Evolutionary conservation across 53 echinoderm and acorn worm genomes (phyloP), one percentile per base, ranked within the genome.

Genomic region (Holothuria scabra): DNA sequence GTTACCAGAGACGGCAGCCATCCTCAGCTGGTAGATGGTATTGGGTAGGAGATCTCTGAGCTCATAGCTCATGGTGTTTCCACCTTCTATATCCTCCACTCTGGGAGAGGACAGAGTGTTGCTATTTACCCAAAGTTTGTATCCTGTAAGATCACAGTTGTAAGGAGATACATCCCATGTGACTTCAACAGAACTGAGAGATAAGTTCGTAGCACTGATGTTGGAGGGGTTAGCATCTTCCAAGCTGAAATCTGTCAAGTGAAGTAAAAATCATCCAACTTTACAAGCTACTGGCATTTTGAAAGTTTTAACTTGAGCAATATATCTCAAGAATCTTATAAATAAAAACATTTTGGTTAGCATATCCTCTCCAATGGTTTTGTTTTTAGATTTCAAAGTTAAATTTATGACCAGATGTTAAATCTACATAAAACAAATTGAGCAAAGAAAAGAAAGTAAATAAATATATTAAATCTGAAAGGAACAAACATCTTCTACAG

Each of bases 131-230:
- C 82, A 81, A 3, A 87, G 9, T 23, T 21, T 65, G 72, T 87
- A 87, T 18, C 87, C 87, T 12, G 76, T 69, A 12, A 89, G 30
- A 38, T 85, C 85, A 79, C 90, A 85, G 59, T 85, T 85, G 67
- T 56, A 35, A 4, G 65, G 21, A 18, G 90, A 80, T 5, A 80
- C 8, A 13, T 37, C 58, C 90, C 90, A 89, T 12, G 69, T 69
- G 19, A 89, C 41, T 28, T 85, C 74, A 11, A 84, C 46, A 3
- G 82, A 74, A 14, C 52, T 71, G 13, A 74, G 71, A 0, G 83
- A 30, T 18, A 60, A 49, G 33, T 26, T 18, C n/a, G 25, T 24
- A 9, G 74, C 84, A 5, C 4, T 5, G 46, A 85, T 67, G 48
- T 46, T 62, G 62, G 61, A 28, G 0, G 86, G 86, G 28, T 85